These are phyloP conservation scores for Planococcus citri DNA, from an alignment of 1,140 invertebrate genomes.

Conservation along the genomic window DNA sequence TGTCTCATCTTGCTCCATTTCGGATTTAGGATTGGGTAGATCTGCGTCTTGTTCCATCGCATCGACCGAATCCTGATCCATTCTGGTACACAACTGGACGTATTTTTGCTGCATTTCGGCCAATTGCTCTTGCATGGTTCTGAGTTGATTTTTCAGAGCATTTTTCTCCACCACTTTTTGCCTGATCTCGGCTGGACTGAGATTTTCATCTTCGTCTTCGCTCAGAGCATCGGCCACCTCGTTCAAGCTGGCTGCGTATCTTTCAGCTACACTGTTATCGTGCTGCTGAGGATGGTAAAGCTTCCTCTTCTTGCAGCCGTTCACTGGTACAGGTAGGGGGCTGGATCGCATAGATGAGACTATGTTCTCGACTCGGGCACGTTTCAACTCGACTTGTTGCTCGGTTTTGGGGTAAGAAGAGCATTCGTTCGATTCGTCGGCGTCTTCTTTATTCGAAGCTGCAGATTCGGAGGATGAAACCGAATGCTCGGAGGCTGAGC, in stretches of 20 bases:
- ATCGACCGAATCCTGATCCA: conserved; percentile 55
- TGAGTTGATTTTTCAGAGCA: conserved; percentile 67
- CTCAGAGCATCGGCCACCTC: conserved; percentile 34
- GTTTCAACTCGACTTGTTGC: conserved; percentile 58
- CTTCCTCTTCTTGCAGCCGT: conserved; percentile 90
- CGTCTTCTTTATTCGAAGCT: conserved; percentile 35
- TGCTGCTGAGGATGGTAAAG: conserved; percentile 94
- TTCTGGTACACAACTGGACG: conserved; percentile 67
- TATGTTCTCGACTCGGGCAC: conserved; percentile 86
- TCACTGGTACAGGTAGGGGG: conserved; percentile 57
- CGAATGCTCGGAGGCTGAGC: conserved; percentile 51
- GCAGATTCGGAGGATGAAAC: conserved; percentile 48
- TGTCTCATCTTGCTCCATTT: conserved; percentile 58
- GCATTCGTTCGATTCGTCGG: conserved; percentile 40
- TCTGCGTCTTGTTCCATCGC: conserved; percentile 52
- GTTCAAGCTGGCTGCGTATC: conserved; percentile 44
- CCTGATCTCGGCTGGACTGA: conserved; percentile 52
- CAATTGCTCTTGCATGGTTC: conserved; percentile 75
- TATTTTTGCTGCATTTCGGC: conserved; percentile 85
- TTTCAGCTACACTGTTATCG: conserved; percentile 53
- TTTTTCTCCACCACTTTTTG: conserved; percentile 74
- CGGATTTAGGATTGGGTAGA: too few relatives aligned
- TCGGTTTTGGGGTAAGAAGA: conserved; percentile 33
- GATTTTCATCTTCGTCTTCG: conserved; percentile 47
- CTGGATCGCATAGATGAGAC: conserved; percentile 81